Evolutionary conservation across 2,888 invertebrate species (phyloP), one percentile per base, ranked within the genome.

Genomic region (Idaea dimidiata): DNA sequence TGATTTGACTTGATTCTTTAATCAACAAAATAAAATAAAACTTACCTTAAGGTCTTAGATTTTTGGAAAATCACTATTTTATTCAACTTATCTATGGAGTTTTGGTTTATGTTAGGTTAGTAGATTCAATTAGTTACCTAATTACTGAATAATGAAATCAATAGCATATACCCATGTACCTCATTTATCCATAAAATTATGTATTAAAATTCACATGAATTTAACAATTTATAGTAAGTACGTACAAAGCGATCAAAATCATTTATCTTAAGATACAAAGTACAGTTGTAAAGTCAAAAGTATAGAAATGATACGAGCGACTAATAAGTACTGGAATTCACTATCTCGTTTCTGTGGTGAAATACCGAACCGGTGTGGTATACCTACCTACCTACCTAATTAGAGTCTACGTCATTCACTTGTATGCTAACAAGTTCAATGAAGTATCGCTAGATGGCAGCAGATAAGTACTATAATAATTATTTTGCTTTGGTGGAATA

Each of bases 381-480:
- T 43, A 43, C 10, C 2, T 24, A 24, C 24, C 24, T 24, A 24
- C 24, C 1, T 24, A 24, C 24, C 3, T 43, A 43, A 2, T 7
- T 43, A 43, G 43, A 14, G 43, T 14, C 10, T 43, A 43, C 43
- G 43, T 43, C 43, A 43, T 43, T 43, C 43, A 8, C 43, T 8
- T 8, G 43, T 43, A 10, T 8, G 43, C 43, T 43, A 61, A 17
- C 5, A 4, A 69, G 65, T 75, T 16, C 60, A 8, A 6, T 16
- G 16, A 17, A 6, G 59, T 59, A 32, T 0, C 24, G 60, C 60
- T 59, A 76, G 76, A 76, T 75, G 71, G 69, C 76, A 70, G 66
- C 63, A 67, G 24, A 24, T 1, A 24, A 24, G 24, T 24, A 24
- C 24, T 24, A 24, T 1, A 24, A 24, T 24, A 24, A 24, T 24